Evolutionary conservation across 2,113 vertebrate genomes (phyloP).

Genomic region (Rostratula benghalensis): DNA sequence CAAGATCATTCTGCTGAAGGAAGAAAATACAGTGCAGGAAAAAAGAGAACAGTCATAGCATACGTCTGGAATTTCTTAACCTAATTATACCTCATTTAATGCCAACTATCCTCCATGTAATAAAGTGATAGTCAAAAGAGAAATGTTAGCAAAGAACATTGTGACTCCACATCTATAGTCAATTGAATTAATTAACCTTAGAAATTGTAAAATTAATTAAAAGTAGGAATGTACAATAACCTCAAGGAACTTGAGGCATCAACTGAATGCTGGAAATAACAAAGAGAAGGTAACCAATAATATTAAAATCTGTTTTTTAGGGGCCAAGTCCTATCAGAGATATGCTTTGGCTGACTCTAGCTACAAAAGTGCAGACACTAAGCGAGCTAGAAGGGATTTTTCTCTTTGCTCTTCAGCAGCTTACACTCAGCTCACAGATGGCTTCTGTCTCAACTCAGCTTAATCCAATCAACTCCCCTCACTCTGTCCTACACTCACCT

Average conservation of each 20-base stretch:
- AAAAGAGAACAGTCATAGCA: neutral
- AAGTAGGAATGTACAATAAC: neutral
- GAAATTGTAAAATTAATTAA: neutral
- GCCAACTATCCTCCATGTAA: neutral
- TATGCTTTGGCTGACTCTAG: neutral
- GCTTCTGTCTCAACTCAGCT: constrained; percentile 59
- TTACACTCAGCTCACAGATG: constrained; percentile 70
- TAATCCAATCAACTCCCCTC: constrained; percentile 81
- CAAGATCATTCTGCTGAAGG: neutral
- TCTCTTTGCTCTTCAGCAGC: constrained; percentile 60
- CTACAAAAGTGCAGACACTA: neutral
- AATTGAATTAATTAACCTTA: constrained; percentile 2
- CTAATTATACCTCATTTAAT: neutral
- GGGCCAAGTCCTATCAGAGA: neutral
- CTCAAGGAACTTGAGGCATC: neutral
- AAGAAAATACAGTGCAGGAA: neutral
- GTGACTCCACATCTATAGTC: neutral
- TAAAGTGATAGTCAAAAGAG: neutral
- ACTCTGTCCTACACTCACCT: constrained; percentile 48
- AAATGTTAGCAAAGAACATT: neutral
- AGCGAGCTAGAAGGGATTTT: constrained; percentile 52
- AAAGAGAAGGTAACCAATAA: neutral
- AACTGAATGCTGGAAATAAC: neutral
- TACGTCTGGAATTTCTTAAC: neutral
- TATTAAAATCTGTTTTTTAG: neutral